Evolutionary conservation across 2,113 vertebrate species (phyloP), one percentile per base, ranked within the genome.

Genomic region (Platichthys flesus): DNA sequence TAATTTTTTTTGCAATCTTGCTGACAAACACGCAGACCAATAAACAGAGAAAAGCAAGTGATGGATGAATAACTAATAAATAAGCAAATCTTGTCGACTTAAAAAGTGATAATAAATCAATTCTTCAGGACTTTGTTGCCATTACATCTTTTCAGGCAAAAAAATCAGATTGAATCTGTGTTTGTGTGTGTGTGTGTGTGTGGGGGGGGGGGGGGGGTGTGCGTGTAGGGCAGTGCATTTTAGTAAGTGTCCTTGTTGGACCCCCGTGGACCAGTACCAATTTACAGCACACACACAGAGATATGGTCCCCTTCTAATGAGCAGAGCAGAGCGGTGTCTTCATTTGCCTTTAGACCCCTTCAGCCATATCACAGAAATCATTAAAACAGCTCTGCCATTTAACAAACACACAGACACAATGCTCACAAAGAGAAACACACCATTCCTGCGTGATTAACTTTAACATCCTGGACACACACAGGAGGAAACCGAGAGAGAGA

Each of bases 291-390:
- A 67, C 66, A 78, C 61, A 71, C 66, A 51, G 76, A 70, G 59
- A 75, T 80, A 79, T 88, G 83, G 88, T 71, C 79, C 18, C 51
- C 23, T 37, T 72, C 62, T 85, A 84, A 88, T 13, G 62, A 80
- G 68, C 69, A 67, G 31, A 80, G 37, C 69, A 78, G 72, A 15
- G 71, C 65, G 24, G 76, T 69, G 55, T 74, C 76, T 85, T 85
- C 79, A 89, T 90, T 91, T 88, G 78, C 83, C 81, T 85, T 75
- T 76, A 64, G 65, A 75, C 57, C 78, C 72, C 28, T 12, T 82
- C 65, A 83, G 76, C 57, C 54, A 57, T 78, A 26, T 74, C 78
- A 37, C 13, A 37, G 63, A 67, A 79, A 72, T 79, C 66, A 73
- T 87, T 83, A 78, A 88, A 84, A 87, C 77, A 71, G 66, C 71